phyloP scores from a whole-genome alignment of 2,113 vertebrate species.

The Mustela lutreola region DNA sequence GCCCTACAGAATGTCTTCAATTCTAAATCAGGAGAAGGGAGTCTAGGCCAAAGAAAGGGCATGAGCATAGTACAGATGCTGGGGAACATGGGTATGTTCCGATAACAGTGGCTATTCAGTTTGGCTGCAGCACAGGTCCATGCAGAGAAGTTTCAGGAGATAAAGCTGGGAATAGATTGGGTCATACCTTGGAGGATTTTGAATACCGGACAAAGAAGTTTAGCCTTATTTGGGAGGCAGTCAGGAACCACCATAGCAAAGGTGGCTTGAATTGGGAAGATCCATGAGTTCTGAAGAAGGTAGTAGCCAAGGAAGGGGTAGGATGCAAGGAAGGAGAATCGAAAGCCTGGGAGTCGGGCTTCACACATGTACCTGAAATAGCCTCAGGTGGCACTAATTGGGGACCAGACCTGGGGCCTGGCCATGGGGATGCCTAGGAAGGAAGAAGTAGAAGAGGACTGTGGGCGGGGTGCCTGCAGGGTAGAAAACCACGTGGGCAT shows the following conservation, averaged over 20 bases:
- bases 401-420: background rate
- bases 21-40: background rate
- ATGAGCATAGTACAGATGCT: background rate
- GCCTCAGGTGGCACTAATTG: background rate
- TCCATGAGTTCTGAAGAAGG: background rate
- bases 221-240: background rate
- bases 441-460: background rate
- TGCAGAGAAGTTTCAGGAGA: conserved; percentile 37
- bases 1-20: background rate
- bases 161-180: background rate
- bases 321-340: background rate
- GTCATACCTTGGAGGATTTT: background rate
- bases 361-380: background rate
- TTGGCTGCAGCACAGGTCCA: background rate
- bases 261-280: background rate
- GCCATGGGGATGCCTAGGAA: background rate
- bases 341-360: background rate
- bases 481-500: background rate
- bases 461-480: background rate
- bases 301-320: background rate
- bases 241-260: background rate
- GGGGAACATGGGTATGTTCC: background rate
- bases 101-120: background rate
- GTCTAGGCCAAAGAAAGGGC: background rate
- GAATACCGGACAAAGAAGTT: background rate